Evolutionary conservation across 2,113 vertebrate species (phyloP), one percentile per base, ranked within the genome.

Genomic region (Mellivora capensis): DNA sequence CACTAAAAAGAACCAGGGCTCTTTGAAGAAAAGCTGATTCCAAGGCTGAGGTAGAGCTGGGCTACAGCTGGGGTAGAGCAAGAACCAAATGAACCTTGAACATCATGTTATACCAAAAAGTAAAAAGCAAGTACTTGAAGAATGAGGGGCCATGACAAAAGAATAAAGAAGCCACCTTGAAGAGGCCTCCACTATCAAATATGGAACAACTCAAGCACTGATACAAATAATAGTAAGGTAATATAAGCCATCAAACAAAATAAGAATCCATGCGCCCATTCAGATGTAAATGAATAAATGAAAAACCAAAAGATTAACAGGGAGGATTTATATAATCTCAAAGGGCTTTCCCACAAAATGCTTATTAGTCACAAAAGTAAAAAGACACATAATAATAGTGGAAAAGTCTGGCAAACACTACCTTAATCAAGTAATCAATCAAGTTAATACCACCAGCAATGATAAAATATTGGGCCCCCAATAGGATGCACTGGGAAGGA

Each of bases 161-260:
- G 27, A 93, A 93, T 34, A 90, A 92, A 79, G 61, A 47, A 47
- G n/a, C 12, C 44, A 85, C 34, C 7, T 87, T 74, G 39, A 95
- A 90, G n/a, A 67, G 23, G 57, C 4, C 47, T 10, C 80, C 49
- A 79, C 14, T 71, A 61, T 23, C 34, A 90, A 92, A 69, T 87
- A 49, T 86, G 64, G 44, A 67, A 87, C 59, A 90, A 93, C 0
- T 37, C 6, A 23, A 86, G 3, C 37, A 95, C 82, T 27, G 69
- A 31, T 49, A 93, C 29, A 81, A 86, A 86, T n/a, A 59, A 59
- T 2, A 89, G 61, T 37, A 97, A 94, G 12, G 29, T 7, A 54
- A 79, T 84, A 81, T 86, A 84, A 83, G 17, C 74, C 47, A 76
- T 74, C 88, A 86, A 94, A 52, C 61, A 86, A 94, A 86, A 74